Base-by-base conservation (phyloP, 1,140 invertebrate species). In the Brachionus plicatilis region DNA sequence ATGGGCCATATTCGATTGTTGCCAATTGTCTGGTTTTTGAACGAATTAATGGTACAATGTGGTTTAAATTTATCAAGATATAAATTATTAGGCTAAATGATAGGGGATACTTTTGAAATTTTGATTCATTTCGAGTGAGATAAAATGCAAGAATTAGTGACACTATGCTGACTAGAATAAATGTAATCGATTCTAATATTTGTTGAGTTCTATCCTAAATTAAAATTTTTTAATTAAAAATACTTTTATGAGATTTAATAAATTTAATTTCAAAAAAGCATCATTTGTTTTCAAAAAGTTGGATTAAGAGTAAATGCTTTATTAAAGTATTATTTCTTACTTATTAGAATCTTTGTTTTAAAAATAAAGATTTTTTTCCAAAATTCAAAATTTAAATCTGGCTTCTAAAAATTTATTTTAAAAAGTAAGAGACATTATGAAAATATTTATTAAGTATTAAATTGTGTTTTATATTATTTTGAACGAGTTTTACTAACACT, bases 11-110 rank as follows among this genome's bases (percentile, higher is more conserved):
- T 50, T 76, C 72, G 17, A 76, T 76, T 5, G 72, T 76, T 20
- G 72, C 72, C 47, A 76, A 27, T 20, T 50, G 72, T 47, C 72
- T 47, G 11, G 72, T 50, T 12, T 76, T 76, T 24, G 72, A 76
- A 27, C 72, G 41, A 27, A 76, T 76, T 50, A 76, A 47, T 50
- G 72, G 72, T 76, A 76, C 47, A 45, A 76, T 50, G n/a, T 76
- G 72, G 50, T 76, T 76, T 27, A 76, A 50, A 50, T 43, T 76
- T 50, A 76, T 76, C 47, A 76, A 76, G 11, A 47, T 20, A n/a
- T 76, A 76, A 50, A 76, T 76, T 2, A 47, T 50, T 9, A 76
- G 9, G n/a, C 72, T 76, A 24, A 76, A 76, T 27, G 45, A 50
- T 0, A 76, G 24, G 3, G 72, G 72, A 53, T 76, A 76, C 9